Evolutionary conservation across 2,113 vertebrate species (phyloP), one percentile per base, ranked within the genome.

Genomic region (Cyrtonyx montezumae): DNA sequence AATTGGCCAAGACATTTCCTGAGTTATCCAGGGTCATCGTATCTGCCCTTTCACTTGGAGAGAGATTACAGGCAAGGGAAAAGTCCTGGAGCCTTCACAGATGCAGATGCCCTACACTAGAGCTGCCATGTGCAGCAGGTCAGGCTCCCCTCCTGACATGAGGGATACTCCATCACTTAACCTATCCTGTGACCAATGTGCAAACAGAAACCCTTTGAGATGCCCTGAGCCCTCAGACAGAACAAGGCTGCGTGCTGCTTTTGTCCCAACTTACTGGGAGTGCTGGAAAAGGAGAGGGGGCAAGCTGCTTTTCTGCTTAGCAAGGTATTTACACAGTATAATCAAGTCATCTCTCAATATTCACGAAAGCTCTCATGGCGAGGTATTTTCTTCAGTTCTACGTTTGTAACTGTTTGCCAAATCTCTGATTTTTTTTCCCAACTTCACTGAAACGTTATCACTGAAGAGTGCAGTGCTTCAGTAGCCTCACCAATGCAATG

Each of bases 11-110:
- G 91, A 95, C 76, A 93, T 75, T 87, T 85, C 84, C 85, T 80
- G 87, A 95, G 76, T 94, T 85, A 91, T 91, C 87, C 68, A 88
- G 87, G 96, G 94, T 96, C 95, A 96, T 84, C 74, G 75, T 84
- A 53, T 86, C 30, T 96, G 91, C 91, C 94, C 95, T 96, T 95
- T 94, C 87, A 34, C 89, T 88, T 94, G 90, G 79, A 95, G 89
- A 93, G 48, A 79, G 56, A 78, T 90, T 93, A 92, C 85, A 95
- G 40, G 69, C 94, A 86, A 94, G 76, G 85, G 84, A 88, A 94
- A 94, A 91, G 61, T 88, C 94, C 91, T 94, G 93, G 82, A 94
- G 84, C 69, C 68, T 89, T 95, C 87, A 95, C 65, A 94, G 93
- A 90, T 96, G 82, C 76, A 42, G 89, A 63, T 4, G 7, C 93